These are phyloP conservation scores for Propithecus deckenii DNA, from an alignment of 2,797 vertebrate species.

Conservation along the genomic window DNA sequence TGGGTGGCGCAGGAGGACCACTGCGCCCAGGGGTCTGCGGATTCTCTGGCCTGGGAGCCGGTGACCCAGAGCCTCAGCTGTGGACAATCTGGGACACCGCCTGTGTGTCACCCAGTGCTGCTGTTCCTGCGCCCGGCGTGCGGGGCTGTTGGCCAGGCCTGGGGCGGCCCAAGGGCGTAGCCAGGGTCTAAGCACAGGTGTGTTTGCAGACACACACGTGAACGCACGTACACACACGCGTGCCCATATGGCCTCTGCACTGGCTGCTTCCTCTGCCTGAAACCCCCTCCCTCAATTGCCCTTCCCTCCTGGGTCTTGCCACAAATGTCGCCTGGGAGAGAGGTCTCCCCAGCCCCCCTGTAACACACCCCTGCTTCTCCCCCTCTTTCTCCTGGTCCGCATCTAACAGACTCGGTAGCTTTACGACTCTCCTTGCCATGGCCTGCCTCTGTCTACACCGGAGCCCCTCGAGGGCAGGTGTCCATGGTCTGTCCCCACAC, in stretches of 20 bases:
- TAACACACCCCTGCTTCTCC: rapidly evolving
- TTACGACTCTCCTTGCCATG: rapidly evolving
- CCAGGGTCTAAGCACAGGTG: background rate
- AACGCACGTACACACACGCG: rapidly evolving
- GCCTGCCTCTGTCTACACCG: rapidly evolving
- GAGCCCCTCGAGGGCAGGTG: background rate
- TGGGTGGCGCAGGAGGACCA: background rate
- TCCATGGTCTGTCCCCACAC: rapidly evolving
- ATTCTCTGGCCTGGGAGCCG: background rate
- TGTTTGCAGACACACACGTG: background rate
- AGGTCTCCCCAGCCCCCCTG: no score
- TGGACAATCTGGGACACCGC: background rate
- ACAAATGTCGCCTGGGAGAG: background rate
- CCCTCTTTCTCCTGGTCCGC: background rate
- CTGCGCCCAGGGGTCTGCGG: background rate
- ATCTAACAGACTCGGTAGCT: background rate
- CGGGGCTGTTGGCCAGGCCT: background rate
- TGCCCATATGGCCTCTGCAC: background rate
- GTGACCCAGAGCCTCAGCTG: background rate
- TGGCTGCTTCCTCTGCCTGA: background rate
- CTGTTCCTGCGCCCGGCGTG: background rate
- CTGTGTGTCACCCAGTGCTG: rapidly evolving
- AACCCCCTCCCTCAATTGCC: background rate
- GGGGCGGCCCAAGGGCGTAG: background rate
- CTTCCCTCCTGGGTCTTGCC: background rate